Conservation (phyloP, 2,113 vertebrate species). For the Cygnus atratus region DNA sequence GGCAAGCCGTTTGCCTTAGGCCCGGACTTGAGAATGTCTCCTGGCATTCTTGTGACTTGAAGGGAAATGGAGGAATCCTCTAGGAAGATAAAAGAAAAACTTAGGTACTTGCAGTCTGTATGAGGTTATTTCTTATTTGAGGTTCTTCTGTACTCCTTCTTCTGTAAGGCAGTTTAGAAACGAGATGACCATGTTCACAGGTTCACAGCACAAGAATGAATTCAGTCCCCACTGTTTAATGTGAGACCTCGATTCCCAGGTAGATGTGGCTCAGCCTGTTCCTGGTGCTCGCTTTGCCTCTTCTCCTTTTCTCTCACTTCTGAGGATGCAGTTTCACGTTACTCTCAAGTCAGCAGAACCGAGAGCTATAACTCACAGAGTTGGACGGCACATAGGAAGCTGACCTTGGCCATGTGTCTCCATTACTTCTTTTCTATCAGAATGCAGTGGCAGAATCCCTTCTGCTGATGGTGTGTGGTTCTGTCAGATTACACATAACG, state of each 20-base stretch:
- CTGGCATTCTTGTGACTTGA: neutral
- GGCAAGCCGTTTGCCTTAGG: neutral
- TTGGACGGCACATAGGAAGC: neutral
- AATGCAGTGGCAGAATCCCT: neutral
- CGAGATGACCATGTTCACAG: neutral
- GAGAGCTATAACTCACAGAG: neutral
- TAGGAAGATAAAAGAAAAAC: neutral
- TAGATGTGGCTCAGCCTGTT: neutral
- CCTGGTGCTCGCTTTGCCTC: neutral
- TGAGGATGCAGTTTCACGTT: neutral
- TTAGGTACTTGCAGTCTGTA: neutral
- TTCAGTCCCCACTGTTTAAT: neutral
- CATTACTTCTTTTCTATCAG: neutral
- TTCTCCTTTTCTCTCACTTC: neutral
- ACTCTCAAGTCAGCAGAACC: neutral
- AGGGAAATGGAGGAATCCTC: neutral
- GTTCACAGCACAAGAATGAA: neutral
- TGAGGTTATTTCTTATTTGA: neutral
- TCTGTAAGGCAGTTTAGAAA: neutral
- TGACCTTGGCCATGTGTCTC: neutral
- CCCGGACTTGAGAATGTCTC: neutral
- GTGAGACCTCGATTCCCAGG: neutral
- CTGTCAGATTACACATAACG: neutral
- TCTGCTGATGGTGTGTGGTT: neutral
- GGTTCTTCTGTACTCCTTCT: neutral